phyloP scores from a whole-genome alignment of 2,113 vertebrate genomes.

The Apteryx owenii region DNA sequence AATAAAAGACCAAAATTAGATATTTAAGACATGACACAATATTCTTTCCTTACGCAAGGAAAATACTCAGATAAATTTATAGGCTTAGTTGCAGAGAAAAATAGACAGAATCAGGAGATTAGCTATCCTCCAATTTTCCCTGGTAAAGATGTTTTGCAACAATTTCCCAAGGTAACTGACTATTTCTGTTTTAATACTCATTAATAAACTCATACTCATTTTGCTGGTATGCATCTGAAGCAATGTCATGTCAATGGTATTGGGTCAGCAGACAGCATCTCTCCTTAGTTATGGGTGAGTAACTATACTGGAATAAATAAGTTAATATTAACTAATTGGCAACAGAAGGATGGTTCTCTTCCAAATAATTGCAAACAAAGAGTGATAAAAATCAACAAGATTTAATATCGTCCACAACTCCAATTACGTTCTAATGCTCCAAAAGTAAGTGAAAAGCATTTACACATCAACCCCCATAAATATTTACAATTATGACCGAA shows the following conservation, averaged over 20 bases:
- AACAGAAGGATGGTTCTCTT: slow-evolving; percentile 52
- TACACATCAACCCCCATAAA: slow-evolving; percentile 29
- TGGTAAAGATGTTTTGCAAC: background rate
- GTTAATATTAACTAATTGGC: slow-evolving; percentile 69
- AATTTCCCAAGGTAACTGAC: background rate
- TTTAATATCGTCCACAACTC: slow-evolving; percentile 39
- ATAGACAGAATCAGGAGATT: background rate
- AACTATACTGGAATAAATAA: slow-evolving; percentile 60
- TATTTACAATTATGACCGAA: slow-evolving; percentile 24
- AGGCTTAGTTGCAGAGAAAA: background rate
- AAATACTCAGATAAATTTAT: background rate
- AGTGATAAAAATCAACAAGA: slow-evolving; percentile 67
- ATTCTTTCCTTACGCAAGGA: background rate
- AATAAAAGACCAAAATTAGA: background rate
- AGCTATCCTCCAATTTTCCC: background rate
- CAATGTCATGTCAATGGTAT: slow-evolving; percentile 15
- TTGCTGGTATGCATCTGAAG: slow-evolving; percentile 8
- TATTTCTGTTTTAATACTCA: background rate
- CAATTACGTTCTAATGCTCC: background rate
- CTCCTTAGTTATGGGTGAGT: slow-evolving; percentile 62
- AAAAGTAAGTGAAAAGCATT: slow-evolving; percentile 56
- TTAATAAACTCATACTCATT: background rate
- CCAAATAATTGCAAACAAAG: slow-evolving; percentile 61
- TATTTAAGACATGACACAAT: background rate
- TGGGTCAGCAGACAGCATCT: slow-evolving; percentile 32